Base-by-base conservation (phyloP, 2,888 invertebrate genomes). In the Lithophane ornitopus region DNA sequence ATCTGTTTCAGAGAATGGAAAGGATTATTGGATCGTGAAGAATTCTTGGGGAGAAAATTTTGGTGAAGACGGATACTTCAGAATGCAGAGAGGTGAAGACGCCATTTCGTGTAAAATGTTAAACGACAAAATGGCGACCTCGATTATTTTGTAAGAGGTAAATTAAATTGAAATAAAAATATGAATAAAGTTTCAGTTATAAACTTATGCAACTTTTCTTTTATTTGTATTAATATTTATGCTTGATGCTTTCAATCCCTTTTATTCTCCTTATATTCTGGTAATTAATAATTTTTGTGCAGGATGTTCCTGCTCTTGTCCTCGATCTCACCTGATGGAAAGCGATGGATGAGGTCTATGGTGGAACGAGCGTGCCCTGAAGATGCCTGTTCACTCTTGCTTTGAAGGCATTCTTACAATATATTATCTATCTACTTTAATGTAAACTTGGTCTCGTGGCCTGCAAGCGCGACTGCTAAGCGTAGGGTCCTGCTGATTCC, bases 71-170 rank as follows among this genome's bases (percentile, higher is more conserved):
- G 59, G 67, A 16, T 61, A 69, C 22, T 69, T 44, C 28, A 69
- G 69, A 16, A 69, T 61, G 69, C 41, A 28, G 14, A 69, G 69
- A 44, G 69, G 61, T 0, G 61, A 70, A 70, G 9, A 19, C 46
- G 46, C 26, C 14, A 34, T 19, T 39, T 70, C 70, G n/a, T 70
- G 70, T 63, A 70, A 39, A 19, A 70, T 70, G 63, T 1, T 63
- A 8, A 70, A 70, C 34, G 63, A 46, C 4, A 4, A 8, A n/a
- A 63, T 63, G 46, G 46, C 46, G 19, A 26, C 34, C 34, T 46
- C 63, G n/a, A 16, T 63, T 16, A 41, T 63, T 41, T 41, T 63
- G 62, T 63, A 61, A 61, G 12, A 61, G 22, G 22, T 11, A 19
- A 3, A 58, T 4, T 28, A 62, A 62, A 22, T 39, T n/a, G 14